Percentiles rank a stretch among this genome's conserved stretches.
Conservation (phyloP, 2,797 vertebrate genomes). For the Eidolon dupreanum region DNA sequence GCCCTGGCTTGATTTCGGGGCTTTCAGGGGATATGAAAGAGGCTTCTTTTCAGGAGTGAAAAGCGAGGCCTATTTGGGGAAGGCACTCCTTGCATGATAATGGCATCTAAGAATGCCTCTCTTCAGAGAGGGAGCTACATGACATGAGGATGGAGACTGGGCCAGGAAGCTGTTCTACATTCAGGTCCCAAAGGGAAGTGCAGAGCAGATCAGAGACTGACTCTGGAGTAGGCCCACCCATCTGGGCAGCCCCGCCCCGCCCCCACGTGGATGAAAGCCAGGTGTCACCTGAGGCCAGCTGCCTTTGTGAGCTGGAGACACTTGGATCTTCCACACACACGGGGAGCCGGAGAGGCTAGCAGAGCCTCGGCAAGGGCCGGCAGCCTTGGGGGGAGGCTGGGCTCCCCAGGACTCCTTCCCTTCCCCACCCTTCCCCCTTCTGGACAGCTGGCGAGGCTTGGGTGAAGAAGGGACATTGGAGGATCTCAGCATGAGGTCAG, state of each 20-base stretch:
- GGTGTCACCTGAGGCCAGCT: background rate
- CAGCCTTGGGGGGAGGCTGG: background rate
- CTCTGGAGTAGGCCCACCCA: background rate
- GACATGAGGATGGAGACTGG: background rate
- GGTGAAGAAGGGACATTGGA: background rate
- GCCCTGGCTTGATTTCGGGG: background rate
- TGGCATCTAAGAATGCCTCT: constrained; percentile 59
- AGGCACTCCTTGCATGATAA: constrained; percentile 50
- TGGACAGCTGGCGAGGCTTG: background rate
- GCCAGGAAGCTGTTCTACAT: constrained; percentile 3
- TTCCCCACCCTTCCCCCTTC: background rate
- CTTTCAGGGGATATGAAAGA: constrained; percentile 54
- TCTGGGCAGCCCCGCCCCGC: background rate
- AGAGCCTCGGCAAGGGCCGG: background rate
- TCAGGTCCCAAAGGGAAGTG: background rate
- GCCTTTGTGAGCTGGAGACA: background rate
- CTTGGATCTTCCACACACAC: background rate
- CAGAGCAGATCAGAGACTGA: background rate
- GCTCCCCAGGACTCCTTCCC: background rate
- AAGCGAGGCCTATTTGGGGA: background rate
- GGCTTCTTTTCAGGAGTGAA: constrained; percentile 42
- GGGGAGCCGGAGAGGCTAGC: background rate
- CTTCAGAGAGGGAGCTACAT: constrained; percentile 46
- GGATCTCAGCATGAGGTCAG: background rate
- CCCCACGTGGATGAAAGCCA: background rate